Evolutionary conservation across 2,797 vertebrate species (phyloP).

Genomic region (Silurus lanzhouensis): DNA sequence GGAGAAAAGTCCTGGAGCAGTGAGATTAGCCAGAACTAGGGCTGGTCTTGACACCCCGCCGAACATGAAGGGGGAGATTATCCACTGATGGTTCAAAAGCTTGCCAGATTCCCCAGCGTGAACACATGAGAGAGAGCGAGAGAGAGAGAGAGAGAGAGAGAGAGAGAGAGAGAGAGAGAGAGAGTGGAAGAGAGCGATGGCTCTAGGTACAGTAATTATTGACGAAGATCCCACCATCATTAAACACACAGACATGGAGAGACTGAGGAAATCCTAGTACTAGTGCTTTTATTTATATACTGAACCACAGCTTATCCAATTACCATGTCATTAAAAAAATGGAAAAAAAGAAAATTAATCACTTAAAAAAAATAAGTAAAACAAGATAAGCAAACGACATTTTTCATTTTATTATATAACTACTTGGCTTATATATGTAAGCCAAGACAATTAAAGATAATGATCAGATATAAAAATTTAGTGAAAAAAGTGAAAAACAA

Average conservation of each 20-base stretch:
- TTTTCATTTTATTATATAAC: no score
- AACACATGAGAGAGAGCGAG: not conserved
- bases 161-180: not conserved
- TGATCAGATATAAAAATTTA: not conserved
- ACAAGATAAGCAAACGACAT: not conserved
- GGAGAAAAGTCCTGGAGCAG: constrained; percentile 65
- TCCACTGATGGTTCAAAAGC: constrained; percentile 53
- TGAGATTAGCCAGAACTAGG: constrained; percentile 66
- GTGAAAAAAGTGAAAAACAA: not conserved
- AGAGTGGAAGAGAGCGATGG: not conserved
- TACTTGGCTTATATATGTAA: no score
- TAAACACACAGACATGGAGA: no score
- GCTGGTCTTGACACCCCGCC: constrained; percentile 66
- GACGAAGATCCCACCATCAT: not conserved
- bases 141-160: not conserved
- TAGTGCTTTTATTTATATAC: not conserved
- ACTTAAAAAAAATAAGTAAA: not conserved
- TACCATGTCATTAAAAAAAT: not conserved
- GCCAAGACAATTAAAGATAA: not conserved
- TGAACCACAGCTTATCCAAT: not conserved
- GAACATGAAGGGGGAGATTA: constrained; percentile 64
- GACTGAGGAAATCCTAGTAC: not conserved
- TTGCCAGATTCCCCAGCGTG: constrained; percentile 8
- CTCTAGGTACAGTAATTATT: not conserved
- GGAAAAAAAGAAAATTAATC: not conserved